Conservation (phyloP, 2,797 vertebrate species). For the Glossophaga mutica region DNA sequence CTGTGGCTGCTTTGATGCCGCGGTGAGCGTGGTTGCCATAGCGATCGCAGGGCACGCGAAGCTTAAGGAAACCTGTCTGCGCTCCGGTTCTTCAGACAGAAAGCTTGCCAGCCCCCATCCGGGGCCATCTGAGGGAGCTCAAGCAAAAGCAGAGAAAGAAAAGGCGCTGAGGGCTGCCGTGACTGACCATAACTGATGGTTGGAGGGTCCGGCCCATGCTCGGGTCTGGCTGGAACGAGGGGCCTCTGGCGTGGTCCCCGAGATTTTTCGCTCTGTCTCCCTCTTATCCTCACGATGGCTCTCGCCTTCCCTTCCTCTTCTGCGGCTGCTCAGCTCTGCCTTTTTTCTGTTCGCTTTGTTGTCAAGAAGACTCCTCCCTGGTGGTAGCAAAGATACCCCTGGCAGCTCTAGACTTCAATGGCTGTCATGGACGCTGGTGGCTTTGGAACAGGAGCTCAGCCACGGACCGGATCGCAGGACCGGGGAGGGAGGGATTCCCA, state of each 20-base stretch:
- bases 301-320: neutral
- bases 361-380: neutral
- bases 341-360: neutral
- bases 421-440: neutral
- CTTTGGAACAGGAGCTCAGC: neutral
- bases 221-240: neutral
- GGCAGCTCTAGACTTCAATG: neutral
- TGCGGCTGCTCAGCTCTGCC: neutral
- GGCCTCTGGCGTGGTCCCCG: neutral
- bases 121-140: neutral
- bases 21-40: neutral
- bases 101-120: neutral
- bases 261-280: neutral
- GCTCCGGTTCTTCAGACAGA: neutral
- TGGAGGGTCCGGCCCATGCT: no score
- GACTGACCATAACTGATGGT: neutral
- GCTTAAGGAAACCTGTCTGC: neutral
- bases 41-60: fast-evolving
- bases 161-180: neutral
- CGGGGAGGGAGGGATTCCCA: neutral
- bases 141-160: neutral
- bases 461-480: neutral
- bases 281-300: neutral
- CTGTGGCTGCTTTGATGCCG: neutral
- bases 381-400: neutral